Percentiles rank a stretch among this genome's conserved stretches.
Conservation (phyloP, 1,140 invertebrate species). For the Linepithema humile region DNA sequence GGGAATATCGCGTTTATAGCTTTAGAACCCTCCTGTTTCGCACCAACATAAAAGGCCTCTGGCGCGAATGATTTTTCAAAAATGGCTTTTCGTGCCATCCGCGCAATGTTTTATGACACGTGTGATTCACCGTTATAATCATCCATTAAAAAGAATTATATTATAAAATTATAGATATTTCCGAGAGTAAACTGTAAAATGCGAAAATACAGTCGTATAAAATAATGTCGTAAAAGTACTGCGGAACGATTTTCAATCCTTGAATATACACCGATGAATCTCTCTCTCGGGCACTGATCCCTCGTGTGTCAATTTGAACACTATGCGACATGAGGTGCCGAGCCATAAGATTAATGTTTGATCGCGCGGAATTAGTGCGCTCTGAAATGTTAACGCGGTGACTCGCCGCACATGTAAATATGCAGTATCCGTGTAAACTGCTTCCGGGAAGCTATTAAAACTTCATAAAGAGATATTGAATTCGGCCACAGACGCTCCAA, state of each 20-base stretch:
- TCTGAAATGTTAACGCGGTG: conserved; percentile 2
- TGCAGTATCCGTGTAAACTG: conserved; percentile 20
- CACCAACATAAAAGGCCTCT: conserved; percentile 2
- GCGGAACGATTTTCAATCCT: background rate
- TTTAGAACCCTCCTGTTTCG: background rate
- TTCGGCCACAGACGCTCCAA: background rate
- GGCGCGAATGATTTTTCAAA: conserved; percentile 4
- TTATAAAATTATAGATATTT: too few species aligned
- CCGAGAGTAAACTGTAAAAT: too few species aligned
- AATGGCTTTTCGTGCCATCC: background rate
- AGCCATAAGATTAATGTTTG: conserved; percentile 26
- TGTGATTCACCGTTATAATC: conserved; percentile 9
- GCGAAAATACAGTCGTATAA: too few species aligned
- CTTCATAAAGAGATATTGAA: conserved; percentile 36
- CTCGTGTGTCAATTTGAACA: conserved; percentile 2
- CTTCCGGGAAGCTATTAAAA: conserved; percentile 30
- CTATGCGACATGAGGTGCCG: background rate
- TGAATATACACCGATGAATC: background rate
- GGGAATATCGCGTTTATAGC: conserved; percentile 1
- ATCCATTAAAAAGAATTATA: background rate
- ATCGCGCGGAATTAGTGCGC: conserved; percentile 19
- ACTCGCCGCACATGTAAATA: conserved; percentile 8
- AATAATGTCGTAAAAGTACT: background rate
- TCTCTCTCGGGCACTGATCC: too few species aligned
- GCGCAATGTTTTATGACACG: background rate